Evolutionary conservation across 2,888 invertebrate species (phyloP).

Genomic region (Campaea margaritaria): DNA sequence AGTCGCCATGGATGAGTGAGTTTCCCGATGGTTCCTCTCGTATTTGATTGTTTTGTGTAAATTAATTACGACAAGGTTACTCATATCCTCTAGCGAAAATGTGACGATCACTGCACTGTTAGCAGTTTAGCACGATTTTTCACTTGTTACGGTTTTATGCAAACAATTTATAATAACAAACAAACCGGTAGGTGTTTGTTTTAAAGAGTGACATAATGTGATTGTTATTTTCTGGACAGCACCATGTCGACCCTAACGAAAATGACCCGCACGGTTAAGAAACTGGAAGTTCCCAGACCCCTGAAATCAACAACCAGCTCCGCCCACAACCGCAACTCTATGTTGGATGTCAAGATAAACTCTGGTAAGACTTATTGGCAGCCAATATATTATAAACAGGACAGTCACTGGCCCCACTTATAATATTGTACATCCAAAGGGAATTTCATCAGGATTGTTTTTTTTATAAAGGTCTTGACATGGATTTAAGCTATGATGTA

Average conservation of each 20-base stretch:
- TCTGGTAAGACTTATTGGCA: slow-evolving; percentile 67
- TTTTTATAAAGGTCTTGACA: slow-evolving; percentile 22
- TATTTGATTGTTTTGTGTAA: slow-evolving; percentile 65
- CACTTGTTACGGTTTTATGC: slow-evolving; percentile 37
- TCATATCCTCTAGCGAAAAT: slow-evolving; percentile 66
- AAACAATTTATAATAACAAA: slow-evolving; percentile 24
- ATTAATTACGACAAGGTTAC: slow-evolving; percentile 74
- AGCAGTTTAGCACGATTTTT: slow-evolving; percentile 30
- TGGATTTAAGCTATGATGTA: slow-evolving; percentile 27
- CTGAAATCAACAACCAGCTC: slow-evolving; percentile 87
- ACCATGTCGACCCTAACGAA: slow-evolving; percentile 86
- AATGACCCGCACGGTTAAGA: slow-evolving; percentile 89
- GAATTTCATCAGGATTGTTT: slow-evolving; percentile 5
- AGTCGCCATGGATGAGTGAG: slow-evolving; percentile 84
- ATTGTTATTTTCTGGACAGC: slow-evolving; percentile 55
- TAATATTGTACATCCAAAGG: neutral
- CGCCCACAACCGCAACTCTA: slow-evolving; percentile 81
- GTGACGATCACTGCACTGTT: slow-evolving; percentile 62
- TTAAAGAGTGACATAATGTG: slow-evolving; percentile 2
- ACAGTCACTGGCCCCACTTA: neutral
- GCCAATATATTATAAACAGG: slow-evolving; percentile 29
- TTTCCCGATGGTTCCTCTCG: slow-evolving; percentile 64
- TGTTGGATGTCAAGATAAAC: slow-evolving; percentile 82
- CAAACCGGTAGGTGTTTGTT: neutral
- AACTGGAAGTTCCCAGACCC: slow-evolving; percentile 91